Conservation (phyloP, 1,140 invertebrate species). For the Bombus sylvicola region DNA sequence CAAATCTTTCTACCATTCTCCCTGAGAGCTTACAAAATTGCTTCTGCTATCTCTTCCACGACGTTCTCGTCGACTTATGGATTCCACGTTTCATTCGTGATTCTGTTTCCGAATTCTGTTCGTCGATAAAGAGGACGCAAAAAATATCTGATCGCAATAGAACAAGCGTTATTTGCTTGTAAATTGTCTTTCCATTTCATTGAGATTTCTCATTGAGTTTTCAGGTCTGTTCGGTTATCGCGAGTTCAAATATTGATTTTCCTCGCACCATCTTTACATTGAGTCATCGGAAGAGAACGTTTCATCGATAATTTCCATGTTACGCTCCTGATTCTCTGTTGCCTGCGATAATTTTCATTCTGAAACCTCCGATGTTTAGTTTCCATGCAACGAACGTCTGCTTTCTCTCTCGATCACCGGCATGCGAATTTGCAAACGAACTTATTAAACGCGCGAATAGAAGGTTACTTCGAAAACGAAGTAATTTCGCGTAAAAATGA, state of each 20-base stretch:
- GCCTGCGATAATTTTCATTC: neutral
- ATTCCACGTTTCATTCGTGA: neutral
- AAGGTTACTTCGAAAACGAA: neutral
- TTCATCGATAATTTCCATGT: neutral
- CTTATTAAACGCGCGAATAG: neutral
- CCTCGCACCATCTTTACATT: neutral
- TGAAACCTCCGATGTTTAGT: neutral
- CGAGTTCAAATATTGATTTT: neutral
- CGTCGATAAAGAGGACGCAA: no score
- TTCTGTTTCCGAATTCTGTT: neutral
- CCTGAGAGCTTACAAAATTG: neutral
- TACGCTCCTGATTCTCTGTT: neutral
- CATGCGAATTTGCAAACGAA: neutral
- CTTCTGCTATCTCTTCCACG: neutral
- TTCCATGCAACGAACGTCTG: neutral
- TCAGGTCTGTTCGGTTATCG: neutral
- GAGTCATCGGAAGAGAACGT: neutral
- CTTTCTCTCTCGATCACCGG: neutral
- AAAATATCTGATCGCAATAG: no score
- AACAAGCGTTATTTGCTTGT: neutral
- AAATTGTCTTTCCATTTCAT: neutral
- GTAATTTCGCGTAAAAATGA: neutral
- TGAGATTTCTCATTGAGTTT: neutral
- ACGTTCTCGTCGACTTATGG: neutral
- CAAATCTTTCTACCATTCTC: neutral